phyloP scores from a whole-genome alignment of 2,888 invertebrate species.

The Xestia ashworthii region DNA sequence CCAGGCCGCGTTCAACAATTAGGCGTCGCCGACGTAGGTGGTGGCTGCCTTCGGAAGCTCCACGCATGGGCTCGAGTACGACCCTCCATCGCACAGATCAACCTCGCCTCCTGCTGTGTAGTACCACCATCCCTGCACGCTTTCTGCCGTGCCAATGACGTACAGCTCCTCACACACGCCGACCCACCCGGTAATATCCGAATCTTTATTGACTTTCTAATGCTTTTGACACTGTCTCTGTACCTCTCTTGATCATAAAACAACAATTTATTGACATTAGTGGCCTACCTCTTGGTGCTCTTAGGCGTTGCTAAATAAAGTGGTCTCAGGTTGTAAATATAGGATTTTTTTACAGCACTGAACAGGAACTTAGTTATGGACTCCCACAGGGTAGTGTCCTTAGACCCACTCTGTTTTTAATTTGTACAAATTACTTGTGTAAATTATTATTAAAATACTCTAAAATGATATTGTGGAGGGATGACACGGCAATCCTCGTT shows the following conservation, averaged over 20 bases:
- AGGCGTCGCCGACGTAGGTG: constrained; percentile 97
- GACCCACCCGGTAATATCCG: constrained; percentile 95
- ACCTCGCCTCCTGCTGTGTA: constrained; percentile 97
- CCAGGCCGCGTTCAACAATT: constrained; percentile 92
- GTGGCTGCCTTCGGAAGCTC: constrained; percentile 93
- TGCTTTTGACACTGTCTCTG: not conserved
- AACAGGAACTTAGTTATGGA: not conserved
- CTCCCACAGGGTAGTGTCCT: not conserved
- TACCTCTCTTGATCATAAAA: not conserved
- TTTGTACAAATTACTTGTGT: not conserved
- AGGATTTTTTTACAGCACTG: not conserved
- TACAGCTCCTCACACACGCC: constrained; percentile 98
- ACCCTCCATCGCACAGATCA: constrained; percentile 97
- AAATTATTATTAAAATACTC: not conserved
- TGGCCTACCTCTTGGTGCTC: not conserved
- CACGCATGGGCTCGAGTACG: constrained; percentile 94
- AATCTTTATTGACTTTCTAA: not conserved
- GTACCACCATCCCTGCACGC: constrained; percentile 97
- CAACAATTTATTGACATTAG: not conserved
- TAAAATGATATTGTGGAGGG: not conserved
- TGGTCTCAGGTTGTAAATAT: not conserved
- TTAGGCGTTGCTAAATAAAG: not conserved
- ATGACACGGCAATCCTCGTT: not conserved
- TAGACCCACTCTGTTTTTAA: not conserved
- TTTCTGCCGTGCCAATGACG: constrained; percentile 97